Evolutionary conservation across 2,797 vertebrate species (phyloP).

Genomic region (Macrochelys suwanniensis): DNA sequence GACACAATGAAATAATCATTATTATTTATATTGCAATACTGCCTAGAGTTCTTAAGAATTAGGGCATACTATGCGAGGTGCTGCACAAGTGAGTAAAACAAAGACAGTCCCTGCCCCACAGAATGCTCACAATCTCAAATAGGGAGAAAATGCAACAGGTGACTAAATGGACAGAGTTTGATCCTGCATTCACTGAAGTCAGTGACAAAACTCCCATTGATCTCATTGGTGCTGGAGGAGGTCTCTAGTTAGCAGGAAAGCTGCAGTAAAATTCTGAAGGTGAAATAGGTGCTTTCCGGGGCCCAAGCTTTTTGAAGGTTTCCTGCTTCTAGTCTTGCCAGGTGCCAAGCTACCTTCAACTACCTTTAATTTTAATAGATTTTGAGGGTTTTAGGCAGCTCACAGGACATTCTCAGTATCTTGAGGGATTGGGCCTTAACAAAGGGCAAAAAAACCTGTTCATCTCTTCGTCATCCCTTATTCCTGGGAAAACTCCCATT

Average conservation of each 20-base stretch:
- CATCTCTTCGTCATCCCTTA: constrained; percentile 25
- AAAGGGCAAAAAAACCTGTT: neutral
- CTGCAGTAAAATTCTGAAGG: constrained; percentile 8
- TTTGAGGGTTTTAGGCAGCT: neutral
- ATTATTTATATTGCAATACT: neutral
- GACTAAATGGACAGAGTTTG: neutral
- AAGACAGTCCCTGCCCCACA: neutral
- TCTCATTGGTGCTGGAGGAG: constrained; percentile 13
- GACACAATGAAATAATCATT: constrained; percentile 44
- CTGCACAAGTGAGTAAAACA: neutral
- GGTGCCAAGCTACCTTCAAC: neutral
- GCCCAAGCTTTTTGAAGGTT: constrained; percentile 8
- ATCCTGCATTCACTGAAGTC: neutral
- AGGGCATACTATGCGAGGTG: neutral
- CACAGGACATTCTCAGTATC: neutral
- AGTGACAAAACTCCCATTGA: neutral
- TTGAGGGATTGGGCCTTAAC: constrained; percentile 15
- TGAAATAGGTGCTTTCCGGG: neutral
- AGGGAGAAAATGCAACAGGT: neutral
- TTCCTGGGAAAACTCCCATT: constrained; percentile 53
- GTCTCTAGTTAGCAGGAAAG: neutral
- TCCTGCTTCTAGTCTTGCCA: constrained; percentile 2
- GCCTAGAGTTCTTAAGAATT: constrained; percentile 7
- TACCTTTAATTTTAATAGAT: constrained; percentile 27
- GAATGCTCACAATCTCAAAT: neutral